Evolutionary conservation across 2,888 invertebrate genomes (phyloP).

Genomic region (Hirtodrosophila cameraria): DNA sequence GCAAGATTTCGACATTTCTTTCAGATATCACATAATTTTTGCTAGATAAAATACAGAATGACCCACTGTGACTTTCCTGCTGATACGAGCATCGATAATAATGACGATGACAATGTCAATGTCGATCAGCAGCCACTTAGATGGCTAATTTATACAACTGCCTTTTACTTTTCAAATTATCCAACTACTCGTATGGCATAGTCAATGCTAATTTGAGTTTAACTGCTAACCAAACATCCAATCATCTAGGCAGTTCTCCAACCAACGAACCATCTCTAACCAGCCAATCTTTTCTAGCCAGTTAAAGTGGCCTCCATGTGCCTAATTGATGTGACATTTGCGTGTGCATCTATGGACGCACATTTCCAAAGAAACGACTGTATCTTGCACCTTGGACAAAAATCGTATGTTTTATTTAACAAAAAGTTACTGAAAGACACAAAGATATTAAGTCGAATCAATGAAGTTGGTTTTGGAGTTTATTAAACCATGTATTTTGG

Average conservation of each 20-base stretch:
- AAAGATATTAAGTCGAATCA: too few relatives aligned
- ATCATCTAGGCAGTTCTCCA: conserved; percentile 10
- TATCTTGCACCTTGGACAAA: conserved; percentile 26
- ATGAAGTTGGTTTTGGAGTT: too few relatives aligned
- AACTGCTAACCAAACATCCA: conserved; percentile 30
- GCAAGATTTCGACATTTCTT: too few relatives aligned
- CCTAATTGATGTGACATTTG: conserved; percentile 73
- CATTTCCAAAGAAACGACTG: conserved; percentile 45
- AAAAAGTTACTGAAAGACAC: too few relatives aligned
- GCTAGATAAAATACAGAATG: too few relatives aligned
- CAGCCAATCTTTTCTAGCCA: conserved; percentile 8
- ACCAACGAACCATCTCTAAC: conserved; percentile 19
- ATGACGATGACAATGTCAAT: conserved; percentile 5
- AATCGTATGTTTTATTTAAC: too few relatives aligned
- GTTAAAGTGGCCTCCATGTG: conserved; percentile 30
- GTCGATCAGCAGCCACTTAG: conserved; percentile 31
- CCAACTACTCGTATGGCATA: conserved; percentile 29
- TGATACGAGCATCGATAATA: too few relatives aligned
- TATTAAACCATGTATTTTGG: too few relatives aligned
- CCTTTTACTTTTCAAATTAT: conserved; percentile 65
- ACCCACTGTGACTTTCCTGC: too few relatives aligned
- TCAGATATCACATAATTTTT: too few relatives aligned
- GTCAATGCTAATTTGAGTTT: conserved; percentile 54
- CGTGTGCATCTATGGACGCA: conserved; percentile 59
- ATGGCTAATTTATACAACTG: conserved; percentile 56